Percentiles rank a stretch among this genome's conserved stretches.
phyloP scores from a whole-genome alignment of 2,113 vertebrate genomes.

The Rutilus rutilus region DNA sequence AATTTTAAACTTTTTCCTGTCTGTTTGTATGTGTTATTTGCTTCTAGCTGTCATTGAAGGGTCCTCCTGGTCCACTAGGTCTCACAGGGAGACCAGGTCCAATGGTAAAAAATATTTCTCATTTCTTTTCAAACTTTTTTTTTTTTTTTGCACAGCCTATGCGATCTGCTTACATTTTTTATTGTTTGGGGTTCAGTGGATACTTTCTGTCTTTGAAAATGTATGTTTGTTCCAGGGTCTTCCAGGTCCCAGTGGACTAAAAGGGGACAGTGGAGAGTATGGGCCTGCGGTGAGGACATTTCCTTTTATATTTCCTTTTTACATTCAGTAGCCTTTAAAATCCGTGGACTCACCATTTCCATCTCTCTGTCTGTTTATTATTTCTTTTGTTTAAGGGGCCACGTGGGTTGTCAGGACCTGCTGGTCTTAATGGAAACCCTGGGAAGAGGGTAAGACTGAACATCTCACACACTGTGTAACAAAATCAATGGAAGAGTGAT shows the following conservation, averaged over 20 bases:
- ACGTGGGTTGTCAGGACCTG: conserved; percentile 78
- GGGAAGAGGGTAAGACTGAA: conserved; percentile 84
- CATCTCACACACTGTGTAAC: background rate
- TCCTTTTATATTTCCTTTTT: background rate
- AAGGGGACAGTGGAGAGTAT: conserved; percentile 70
- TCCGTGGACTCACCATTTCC: background rate
- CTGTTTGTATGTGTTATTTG: background rate
- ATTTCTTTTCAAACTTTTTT: background rate
- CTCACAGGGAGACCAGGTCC: conserved; percentile 86
- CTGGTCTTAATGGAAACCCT: conserved; percentile 77
- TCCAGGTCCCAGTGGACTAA: conserved; percentile 69
- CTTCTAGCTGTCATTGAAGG: conserved; percentile 84
- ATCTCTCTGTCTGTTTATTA: background rate
- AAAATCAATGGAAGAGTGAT: conserved; percentile 31
- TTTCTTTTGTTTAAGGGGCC: conserved; percentile 76
- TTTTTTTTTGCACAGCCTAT: background rate
- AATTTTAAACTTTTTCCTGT: background rate
- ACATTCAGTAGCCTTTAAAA: conserved; percentile 26
- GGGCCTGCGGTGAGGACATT: conserved; percentile 46
- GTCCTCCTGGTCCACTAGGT: conserved; percentile 84
- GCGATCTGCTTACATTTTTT: background rate
- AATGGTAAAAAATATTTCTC: conserved; percentile 73
- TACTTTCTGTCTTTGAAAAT: background rate
- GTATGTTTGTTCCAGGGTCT: conserved; percentile 67
- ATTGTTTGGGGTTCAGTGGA: background rate